Conservation (phyloP, 2,113 vertebrate genomes). For the Microcebus lehilahytsara region DNA sequence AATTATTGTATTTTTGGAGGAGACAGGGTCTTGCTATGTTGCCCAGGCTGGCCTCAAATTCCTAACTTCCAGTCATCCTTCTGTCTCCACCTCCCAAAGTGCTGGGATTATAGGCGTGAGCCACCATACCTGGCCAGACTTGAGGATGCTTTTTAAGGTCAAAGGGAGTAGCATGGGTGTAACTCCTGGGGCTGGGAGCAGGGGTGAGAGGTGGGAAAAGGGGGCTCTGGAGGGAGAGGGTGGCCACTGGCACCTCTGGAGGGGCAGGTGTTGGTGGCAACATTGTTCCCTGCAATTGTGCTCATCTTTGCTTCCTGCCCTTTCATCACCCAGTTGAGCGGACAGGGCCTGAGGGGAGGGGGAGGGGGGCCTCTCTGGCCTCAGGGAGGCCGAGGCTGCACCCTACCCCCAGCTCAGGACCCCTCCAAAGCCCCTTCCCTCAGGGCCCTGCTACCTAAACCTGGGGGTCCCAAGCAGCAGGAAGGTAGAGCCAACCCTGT, state of each 20-base stretch:
- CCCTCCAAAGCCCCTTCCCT: neutral
- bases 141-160: conserved; percentile 25
- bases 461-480: neutral
- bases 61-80: neutral
- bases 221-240: neutral
- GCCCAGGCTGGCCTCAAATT: neutral
- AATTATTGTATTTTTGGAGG: neutral
- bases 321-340: neutral
- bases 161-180: neutral
- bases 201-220: neutral
- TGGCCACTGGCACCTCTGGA: neutral
- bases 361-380: neutral
- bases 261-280: neutral
- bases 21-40: neutral
- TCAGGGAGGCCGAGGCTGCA: neutral
- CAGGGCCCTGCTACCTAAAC: rapidly evolving
- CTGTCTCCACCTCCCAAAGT: neutral
- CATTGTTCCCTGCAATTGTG: neutral
- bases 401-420: neutral
- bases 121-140: rapidly evolving
- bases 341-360: neutral
- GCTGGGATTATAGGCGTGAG: neutral
- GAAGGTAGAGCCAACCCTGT: neutral
- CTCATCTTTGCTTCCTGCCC: conserved; percentile 33
- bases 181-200: no score